Evolutionary conservation across 2,888 invertebrate genomes (phyloP), one percentile per base, ranked within the genome.

Genomic region (Drepana falcataria): DNA sequence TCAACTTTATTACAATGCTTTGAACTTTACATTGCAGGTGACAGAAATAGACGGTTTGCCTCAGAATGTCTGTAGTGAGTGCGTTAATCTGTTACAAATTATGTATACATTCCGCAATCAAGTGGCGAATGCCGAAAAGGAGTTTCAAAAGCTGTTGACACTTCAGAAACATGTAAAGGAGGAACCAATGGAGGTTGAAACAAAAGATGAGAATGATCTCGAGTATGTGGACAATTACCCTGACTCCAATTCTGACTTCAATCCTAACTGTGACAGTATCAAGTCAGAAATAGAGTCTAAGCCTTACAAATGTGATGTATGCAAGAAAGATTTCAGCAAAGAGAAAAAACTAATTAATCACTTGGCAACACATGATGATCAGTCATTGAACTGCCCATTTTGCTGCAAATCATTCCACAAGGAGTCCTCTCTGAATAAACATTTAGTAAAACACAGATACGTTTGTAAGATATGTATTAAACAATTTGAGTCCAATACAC

Each of bases 41-140:
- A 65, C 71, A 9, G 71, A 75, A 63, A 89, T 89, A 48, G 94
- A 94, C 81, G 92, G 92, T 47, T 73, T 94, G 54, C 94, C 94
- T 0, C 92, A 93, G 67, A 87, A 87, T 54, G 81, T 94, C 51
- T 94, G 94, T 67, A 66, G 80, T 59, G 78, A 83, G 4, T 94
- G 94, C 73, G 84, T 89, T 0, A 82, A 83, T 56, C 80, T 85
- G 54, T 80, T 93, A 21, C 79, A 92, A 55, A 77, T 87, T 4
- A 77, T 92, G 6, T 92, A 92, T 68, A 70, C 71, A 60, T 87
- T 90, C 66, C 81, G 86, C 44, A 71, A 61, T 47, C 84, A 83
- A 67, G 86, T 79, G 2, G 60, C 73, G 4, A 74, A 81, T 57
- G 67, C 78, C 2, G 81, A 89, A 48, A 68, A 73, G n/a, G 78